Evolutionary conservation across 2,113 vertebrate species (phyloP).

Genomic region (Rousettus leschenaultii): DNA sequence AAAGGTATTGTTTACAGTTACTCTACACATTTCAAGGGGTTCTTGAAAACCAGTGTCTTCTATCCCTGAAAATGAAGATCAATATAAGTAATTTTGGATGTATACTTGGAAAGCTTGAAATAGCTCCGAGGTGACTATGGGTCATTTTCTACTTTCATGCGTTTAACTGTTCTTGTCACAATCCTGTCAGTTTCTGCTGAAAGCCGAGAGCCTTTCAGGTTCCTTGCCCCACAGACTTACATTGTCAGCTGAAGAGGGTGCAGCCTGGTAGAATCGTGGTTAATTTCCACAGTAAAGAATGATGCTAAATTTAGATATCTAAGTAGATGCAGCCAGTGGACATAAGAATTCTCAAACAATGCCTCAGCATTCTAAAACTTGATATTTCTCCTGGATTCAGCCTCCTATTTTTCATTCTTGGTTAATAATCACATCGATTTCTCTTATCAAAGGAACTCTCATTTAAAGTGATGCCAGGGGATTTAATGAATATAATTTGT

Average conservation of each 20-base stretch:
- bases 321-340: neutral
- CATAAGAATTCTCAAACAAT: neutral
- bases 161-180: conserved; percentile 53
- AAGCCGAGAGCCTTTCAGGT: conserved; percentile 21
- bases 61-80: conserved; percentile 59
- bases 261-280: neutral
- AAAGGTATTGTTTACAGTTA: conserved; percentile 48
- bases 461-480: neutral
- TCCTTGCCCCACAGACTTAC: neutral
- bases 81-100: conserved; percentile 61
- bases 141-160: conserved; percentile 62
- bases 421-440: neutral
- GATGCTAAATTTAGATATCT: neutral
- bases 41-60: conserved; percentile 42
- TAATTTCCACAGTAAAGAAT: conserved; percentile 4
- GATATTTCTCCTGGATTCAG: neutral
- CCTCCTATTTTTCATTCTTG: neutral
- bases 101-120: conserved; percentile 52
- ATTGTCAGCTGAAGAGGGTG: neutral
- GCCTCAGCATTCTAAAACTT: neutral
- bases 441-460: conserved; percentile 18
- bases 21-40: conserved; percentile 41
- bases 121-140: conserved; percentile 52
- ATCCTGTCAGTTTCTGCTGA: conserved; percentile 26
- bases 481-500: conserved; percentile 36